Percentiles rank a stretch among this genome's conserved stretches.
Conservation (phyloP, 2,797 vertebrate genomes). For the Manis crassicaudata region DNA sequence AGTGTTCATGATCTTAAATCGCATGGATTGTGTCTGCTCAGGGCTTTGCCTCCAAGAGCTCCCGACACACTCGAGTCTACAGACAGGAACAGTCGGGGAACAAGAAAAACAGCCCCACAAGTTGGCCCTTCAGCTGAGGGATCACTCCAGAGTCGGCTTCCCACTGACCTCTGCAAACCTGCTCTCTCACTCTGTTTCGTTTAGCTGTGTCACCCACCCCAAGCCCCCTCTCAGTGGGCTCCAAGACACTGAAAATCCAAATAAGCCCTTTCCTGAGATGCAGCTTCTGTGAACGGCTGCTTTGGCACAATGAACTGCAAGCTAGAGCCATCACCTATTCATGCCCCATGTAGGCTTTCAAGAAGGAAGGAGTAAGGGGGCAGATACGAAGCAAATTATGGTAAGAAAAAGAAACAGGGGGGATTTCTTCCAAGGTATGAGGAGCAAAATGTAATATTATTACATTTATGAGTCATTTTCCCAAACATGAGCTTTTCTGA, state of each 20-base stretch:
- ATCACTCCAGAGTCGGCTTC: not conserved
- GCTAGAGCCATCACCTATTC: not conserved
- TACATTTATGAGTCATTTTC: not conserved
- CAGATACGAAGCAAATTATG: not conserved
- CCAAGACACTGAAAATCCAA: not conserved
- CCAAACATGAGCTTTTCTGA: not conserved
- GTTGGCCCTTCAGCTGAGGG: not conserved
- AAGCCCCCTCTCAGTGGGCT: not conserved
- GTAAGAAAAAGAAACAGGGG: not conserved
- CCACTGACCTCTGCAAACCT: not conserved
- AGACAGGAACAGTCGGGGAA: not conserved
- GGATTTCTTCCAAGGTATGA: not conserved
- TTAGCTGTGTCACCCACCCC: not conserved
- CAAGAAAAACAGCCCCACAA: not conserved
- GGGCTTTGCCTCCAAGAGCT: not conserved
- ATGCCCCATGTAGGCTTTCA: not conserved
- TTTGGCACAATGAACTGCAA: not conserved
- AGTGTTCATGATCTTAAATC: not conserved
- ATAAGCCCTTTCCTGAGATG: not conserved
- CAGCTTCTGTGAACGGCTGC: not conserved
- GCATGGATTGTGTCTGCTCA: not conserved
- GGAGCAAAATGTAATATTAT: not conserved
- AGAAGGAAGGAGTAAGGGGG: not conserved
- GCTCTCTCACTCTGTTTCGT: not conserved
- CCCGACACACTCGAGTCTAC: fast-evolving